A percentile compares a stretch with the other conserved stretches of the same genome.
These are phyloP conservation scores for Lepus timidus DNA, from an alignment of 2,113 vertebrate genomes.

Conservation along the genomic window DNA sequence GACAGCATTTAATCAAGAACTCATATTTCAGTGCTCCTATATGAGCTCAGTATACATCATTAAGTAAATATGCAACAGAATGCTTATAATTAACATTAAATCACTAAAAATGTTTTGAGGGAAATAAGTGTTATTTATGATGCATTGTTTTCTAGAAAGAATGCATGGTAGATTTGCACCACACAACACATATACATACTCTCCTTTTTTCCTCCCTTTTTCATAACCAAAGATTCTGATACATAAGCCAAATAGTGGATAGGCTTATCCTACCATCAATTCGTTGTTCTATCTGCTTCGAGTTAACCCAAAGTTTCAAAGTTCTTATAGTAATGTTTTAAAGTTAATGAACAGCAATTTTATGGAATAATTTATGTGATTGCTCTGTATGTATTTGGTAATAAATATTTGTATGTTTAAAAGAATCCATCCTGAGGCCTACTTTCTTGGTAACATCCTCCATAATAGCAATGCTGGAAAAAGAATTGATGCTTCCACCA, in stretches of 20 bases:
- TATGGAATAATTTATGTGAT: background rate
- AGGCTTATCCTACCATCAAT: background rate
- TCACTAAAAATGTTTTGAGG: background rate
- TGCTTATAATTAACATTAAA: background rate
- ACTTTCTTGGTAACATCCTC: background rate
- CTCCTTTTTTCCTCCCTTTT: background rate
- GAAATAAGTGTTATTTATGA: background rate
- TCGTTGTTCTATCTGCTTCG: background rate
- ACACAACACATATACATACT: rapidly evolving
- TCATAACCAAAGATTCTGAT: background rate
- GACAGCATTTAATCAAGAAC: background rate
- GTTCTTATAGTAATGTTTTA: background rate
- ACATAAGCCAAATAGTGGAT: background rate
- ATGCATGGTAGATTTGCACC: background rate
- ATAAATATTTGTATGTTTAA: background rate
- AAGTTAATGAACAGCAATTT: background rate
- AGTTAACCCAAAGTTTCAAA: background rate
- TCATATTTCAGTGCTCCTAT: background rate
- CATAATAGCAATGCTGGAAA: background rate
- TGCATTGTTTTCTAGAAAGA: background rate
- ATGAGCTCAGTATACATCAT: conserved; percentile 29
- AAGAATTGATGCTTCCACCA: background rate
- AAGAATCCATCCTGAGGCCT: background rate
- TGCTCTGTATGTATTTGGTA: background rate
- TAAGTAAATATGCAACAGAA: background rate